Conservation (phyloP, 1,140 invertebrate genomes). For the Diprion similis region DNA sequence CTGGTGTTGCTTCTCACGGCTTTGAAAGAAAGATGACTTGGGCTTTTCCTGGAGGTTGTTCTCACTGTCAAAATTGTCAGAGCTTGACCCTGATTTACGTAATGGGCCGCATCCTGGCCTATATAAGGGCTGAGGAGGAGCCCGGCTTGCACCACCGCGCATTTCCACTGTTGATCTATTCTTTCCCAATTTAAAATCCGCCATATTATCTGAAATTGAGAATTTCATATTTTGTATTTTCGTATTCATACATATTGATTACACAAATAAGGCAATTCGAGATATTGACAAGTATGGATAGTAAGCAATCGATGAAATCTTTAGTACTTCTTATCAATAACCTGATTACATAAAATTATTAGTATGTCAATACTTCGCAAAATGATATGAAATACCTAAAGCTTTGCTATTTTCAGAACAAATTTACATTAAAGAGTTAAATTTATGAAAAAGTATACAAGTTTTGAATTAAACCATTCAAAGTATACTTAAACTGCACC, state of each 20-base stretch:
- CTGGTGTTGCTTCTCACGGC: constrained; percentile 46
- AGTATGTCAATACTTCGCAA: not conserved
- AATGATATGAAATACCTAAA: not conserved
- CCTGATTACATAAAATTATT: not conserved
- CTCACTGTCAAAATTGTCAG: constrained; percentile 60
- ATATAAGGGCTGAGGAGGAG: constrained; percentile 65
- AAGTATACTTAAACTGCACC: too few relatives aligned
- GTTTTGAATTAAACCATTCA: too few relatives aligned
- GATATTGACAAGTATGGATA: constrained; percentile 12
- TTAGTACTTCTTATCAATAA: constrained; percentile 9
- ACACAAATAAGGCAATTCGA: constrained; percentile 15
- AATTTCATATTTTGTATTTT: too few relatives aligned
- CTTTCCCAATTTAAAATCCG: constrained; percentile 39
- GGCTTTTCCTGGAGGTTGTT: constrained; percentile 48
- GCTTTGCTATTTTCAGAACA: too few relatives aligned
- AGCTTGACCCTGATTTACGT: constrained; percentile 60
- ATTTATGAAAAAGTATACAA: too few relatives aligned
- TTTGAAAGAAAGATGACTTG: constrained; percentile 48
- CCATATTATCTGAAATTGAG: constrained; percentile 28
- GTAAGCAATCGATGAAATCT: constrained; percentile 11
- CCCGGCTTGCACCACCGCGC: constrained; percentile 45
- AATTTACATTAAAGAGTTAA: too few relatives aligned
- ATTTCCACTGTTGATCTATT: constrained; percentile 44
- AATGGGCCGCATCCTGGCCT: constrained; percentile 69
- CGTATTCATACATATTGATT: not conserved